A percentile compares a stretch with the other conserved stretches of the same genome.
Conservation (phyloP, 2,113 vertebrate genomes). For the Mystacornis crossleyi region DNA sequence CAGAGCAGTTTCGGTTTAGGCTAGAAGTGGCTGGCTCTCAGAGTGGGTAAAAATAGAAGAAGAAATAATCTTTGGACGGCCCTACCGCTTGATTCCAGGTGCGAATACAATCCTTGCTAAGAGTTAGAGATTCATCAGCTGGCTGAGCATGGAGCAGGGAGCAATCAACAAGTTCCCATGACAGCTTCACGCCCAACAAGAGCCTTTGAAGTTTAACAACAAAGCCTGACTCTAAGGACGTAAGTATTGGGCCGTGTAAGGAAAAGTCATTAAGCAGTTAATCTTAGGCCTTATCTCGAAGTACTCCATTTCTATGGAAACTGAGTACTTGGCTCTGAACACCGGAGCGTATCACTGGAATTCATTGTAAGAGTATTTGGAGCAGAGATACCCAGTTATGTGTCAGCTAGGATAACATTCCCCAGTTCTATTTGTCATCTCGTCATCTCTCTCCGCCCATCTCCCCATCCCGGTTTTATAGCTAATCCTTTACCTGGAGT, state of each 20-base stretch:
- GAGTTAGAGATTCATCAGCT: background rate
- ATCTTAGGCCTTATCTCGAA: background rate
- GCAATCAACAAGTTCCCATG: background rate
- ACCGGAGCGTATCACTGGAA: background rate
- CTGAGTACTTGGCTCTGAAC: background rate
- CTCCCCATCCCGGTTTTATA: background rate
- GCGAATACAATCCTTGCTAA: background rate
- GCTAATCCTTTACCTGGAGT: background rate
- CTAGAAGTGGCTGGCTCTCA: background rate
- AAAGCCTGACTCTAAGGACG: background rate
- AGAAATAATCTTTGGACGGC: background rate
- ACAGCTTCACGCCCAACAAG: background rate
- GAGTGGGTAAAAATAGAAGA: background rate
- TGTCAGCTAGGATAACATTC: background rate
- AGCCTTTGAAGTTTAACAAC: background rate
- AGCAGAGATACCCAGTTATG: background rate
- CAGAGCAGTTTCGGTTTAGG: background rate
- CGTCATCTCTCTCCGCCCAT: background rate
- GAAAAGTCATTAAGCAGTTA: conserved; percentile 6
- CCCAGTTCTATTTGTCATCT: background rate
- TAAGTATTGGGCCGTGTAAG: background rate
- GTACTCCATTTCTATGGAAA: conserved; percentile 7
- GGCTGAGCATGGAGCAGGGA: background rate
- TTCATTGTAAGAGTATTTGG: background rate
- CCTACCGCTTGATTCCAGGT: background rate